Percentiles rank a stretch among this genome's conserved stretches.
Conservation (phyloP, 2,888 invertebrate species). For the Drosophila imparisetae region DNA sequence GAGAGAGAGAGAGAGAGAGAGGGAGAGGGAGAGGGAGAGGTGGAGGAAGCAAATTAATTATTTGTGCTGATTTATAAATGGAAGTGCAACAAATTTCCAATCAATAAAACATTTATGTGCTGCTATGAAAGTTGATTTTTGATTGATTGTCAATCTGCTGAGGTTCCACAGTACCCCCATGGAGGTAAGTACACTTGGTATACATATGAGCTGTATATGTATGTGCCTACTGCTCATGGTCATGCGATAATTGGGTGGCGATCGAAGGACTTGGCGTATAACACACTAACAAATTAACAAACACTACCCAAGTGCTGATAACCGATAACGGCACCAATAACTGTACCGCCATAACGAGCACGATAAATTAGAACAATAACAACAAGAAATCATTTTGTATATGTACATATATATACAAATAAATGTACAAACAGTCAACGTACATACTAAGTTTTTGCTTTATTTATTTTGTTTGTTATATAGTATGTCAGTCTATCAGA, state of each 20-base stretch:
- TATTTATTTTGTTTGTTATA: conserved; percentile 1
- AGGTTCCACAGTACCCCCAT: background rate
- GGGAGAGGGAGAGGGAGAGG: background rate
- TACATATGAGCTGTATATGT: background rate
- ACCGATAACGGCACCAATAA: conserved; percentile 62
- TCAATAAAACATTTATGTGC: conserved; percentile 73
- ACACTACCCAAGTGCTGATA: conserved; percentile 55
- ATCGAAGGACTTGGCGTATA: conserved; percentile 58
- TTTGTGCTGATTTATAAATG: conserved; percentile 35
- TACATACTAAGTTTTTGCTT: conserved; percentile 23
- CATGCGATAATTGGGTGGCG: conserved; percentile 23
- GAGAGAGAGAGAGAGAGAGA: background rate
- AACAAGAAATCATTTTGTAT: conserved; percentile 32
- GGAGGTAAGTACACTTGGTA: conserved; percentile 7
- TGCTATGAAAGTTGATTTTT: conserved; percentile 57
- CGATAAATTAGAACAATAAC: conserved; percentile 63
- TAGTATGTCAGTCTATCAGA: conserved; percentile 46
- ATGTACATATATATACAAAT: conserved; percentile 6
- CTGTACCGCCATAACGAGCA: conserved; percentile 31
- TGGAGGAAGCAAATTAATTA: conserved; percentile 41
- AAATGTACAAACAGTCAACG: conserved; percentile 3
- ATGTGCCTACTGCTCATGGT: conserved; percentile 17
- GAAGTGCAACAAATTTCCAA: conserved; percentile 39
- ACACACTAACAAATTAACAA: conserved; percentile 4
- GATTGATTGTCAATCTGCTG: conserved; percentile 59